Evolutionary conservation across 2,113 vertebrate species (phyloP), one percentile per base, ranked within the genome.

Genomic region (Nesoenas mayeri): DNA sequence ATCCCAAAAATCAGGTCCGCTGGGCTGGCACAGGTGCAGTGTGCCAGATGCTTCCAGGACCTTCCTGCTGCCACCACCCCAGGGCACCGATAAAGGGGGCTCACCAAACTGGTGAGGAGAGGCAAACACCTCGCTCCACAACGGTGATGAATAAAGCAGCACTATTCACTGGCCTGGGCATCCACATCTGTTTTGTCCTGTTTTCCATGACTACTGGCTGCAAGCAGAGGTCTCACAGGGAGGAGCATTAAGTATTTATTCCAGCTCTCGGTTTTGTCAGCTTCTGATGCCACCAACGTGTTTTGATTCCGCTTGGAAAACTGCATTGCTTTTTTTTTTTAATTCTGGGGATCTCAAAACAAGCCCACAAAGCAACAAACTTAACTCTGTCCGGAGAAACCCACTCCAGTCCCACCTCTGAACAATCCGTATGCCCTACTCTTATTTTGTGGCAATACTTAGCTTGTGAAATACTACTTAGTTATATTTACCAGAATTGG

Each of bases 171-270:
- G 5, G 1, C 77, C 89, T 0, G 4, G 92, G 85, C 87, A 92
- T 87, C 83, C 91, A 67, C 84, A 90, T 92, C 88, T 95, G 73
- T 95, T 96, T 93, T 96, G 92, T 94, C 90, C 92, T 79, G 83
- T 97, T 96, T 95, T 96, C 96, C 91, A 87, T 94, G 88, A 95
- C 88, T 96, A 91, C 92, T 94, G 90, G 40, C 93, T 88, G 85
- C 32, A n/a, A 95, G 90, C 74, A 92, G 83, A 96, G 88, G 90
- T 96, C 96, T 97, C 92, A 88, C 65, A 72, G 88, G 95, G 91
- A 95, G 62, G 6, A 92, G 54, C 80, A 89, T 95, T 91, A 91
- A 95, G 92, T 95, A 95, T 94, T 96, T 96, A 96, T 96, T 95
- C 83, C 89, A 89, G 70, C 74, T 96, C 74, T 94, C 0, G 0